Evolutionary conservation across 1,140 invertebrate species (phyloP).

Genomic region (Spodoptera frugiperda): DNA sequence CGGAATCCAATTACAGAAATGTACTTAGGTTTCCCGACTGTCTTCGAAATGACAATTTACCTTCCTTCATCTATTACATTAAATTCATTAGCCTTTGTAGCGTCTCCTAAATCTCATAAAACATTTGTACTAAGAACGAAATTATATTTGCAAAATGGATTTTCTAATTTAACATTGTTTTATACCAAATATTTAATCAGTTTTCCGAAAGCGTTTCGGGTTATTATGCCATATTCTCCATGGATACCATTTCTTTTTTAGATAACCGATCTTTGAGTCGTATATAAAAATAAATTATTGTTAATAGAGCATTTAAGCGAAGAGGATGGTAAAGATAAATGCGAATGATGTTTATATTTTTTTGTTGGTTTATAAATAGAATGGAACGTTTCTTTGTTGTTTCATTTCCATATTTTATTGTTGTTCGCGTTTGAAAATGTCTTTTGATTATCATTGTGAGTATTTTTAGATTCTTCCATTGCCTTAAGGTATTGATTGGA

Average conservation of each 20-base stretch:
- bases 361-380: not conserved
- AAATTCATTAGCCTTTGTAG: slow-evolving; percentile 43
- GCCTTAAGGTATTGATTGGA: no score
- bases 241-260: slow-evolving; percentile 14
- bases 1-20: slow-evolving; percentile 34
- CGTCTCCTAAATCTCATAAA: slow-evolving; percentile 29
- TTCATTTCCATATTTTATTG: not conserved
- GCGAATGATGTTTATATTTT: not conserved
- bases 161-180: slow-evolving; percentile 32
- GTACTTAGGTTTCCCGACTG: slow-evolving; percentile 33
- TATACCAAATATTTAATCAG: slow-evolving; percentile 40
- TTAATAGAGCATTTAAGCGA: not conserved
- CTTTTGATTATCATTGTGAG: not conserved
- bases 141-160: slow-evolving; percentile 37
- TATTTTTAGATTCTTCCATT: not conserved
- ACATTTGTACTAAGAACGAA: slow-evolving; percentile 32
- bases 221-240: slow-evolving; percentile 10
- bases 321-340: not conserved
- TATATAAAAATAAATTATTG: not conserved
- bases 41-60: slow-evolving; percentile 33
- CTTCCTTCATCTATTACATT: slow-evolving; percentile 46
- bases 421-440: not conserved
- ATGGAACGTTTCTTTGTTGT: not conserved
- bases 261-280: not conserved
- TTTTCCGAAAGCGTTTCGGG: not conserved